Conservation (phyloP, 2,113 vertebrate species). For the Phycodurus eques region DNA sequence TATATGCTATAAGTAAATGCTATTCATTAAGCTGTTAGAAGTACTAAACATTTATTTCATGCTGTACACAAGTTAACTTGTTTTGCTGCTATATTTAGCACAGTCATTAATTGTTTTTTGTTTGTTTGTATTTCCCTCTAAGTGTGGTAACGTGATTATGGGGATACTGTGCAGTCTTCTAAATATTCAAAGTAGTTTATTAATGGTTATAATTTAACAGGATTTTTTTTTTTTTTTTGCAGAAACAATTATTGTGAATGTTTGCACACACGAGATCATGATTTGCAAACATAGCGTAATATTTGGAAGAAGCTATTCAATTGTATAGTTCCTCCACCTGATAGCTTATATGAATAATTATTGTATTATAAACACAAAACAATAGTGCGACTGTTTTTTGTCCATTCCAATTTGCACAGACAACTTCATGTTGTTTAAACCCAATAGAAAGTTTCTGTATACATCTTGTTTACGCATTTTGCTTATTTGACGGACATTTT, state of each 20-base stretch:
- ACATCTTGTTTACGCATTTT: neutral
- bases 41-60: neutral
- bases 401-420: neutral
- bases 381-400: neutral
- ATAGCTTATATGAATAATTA: neutral
- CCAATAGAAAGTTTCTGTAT: neutral
- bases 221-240: neutral
- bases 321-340: neutral
- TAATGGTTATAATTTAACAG: neutral
- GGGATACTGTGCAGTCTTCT: neutral
- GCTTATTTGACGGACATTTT: neutral
- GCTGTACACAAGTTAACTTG: neutral
- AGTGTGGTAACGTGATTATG: neutral
- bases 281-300: neutral
- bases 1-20: neutral
- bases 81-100: neutral
- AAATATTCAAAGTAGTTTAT: neutral
- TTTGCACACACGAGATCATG: neutral
- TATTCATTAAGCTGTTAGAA: neutral
- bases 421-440: neutral
- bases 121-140: neutral
- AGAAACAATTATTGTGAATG: neutral
- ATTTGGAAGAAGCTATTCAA: neutral
- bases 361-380: neutral
- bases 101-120: neutral